Evolutionary conservation across 2,888 invertebrate genomes (phyloP), one percentile per base, ranked within the genome.

Genomic region (Melanostoma mellinum): DNA sequence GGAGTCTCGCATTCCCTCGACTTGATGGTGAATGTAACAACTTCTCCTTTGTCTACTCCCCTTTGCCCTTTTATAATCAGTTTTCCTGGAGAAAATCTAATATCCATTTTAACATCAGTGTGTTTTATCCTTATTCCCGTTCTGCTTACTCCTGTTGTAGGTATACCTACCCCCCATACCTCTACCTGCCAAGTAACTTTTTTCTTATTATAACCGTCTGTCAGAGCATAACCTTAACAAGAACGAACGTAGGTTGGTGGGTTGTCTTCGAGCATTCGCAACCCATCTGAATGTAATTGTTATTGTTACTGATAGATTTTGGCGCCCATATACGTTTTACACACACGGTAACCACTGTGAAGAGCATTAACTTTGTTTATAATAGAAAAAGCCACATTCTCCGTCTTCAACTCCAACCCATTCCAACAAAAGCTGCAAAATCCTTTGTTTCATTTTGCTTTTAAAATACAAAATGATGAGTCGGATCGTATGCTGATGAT

Each of bases 361-460:
- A 48, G 65, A 38, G 63, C 63, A 63, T 46, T 55, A 38, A 36
- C 48, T 36, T 56, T 40, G 35, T 68, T 38, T 48, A 38, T 50
- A 40, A n/a, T 65, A 38, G 32, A 46, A 46, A 36, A 32, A 33
- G 32, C 60, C 33, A 38, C 38, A 36, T 35, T 10, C 30, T 6
- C n/a, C 30, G 9, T 38, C 20, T 35, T 20, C 20, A 33, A 46
- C 48, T 6, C 20, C 6, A 35, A 50, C 10, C 6, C 30, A 55
- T 38, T 32, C 30, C 40, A 42, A 42, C 10, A 44, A 44, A 1
- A 38, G 32, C 50, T 63, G 32, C 46, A 8, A 48, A 73, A 69
- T 77, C 73, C 82, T 77, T 82, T 77, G 82, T 82, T 77, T 77
- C 63, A 32, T 30, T 65, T 69, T 69, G 53, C 42, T 68, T 38